A percentile compares a stretch with the other conserved stretches of the same genome.
These are phyloP conservation scores for Poecile atricapillus DNA, from an alignment of 2,113 vertebrate genomes.

Conservation along the genomic window DNA sequence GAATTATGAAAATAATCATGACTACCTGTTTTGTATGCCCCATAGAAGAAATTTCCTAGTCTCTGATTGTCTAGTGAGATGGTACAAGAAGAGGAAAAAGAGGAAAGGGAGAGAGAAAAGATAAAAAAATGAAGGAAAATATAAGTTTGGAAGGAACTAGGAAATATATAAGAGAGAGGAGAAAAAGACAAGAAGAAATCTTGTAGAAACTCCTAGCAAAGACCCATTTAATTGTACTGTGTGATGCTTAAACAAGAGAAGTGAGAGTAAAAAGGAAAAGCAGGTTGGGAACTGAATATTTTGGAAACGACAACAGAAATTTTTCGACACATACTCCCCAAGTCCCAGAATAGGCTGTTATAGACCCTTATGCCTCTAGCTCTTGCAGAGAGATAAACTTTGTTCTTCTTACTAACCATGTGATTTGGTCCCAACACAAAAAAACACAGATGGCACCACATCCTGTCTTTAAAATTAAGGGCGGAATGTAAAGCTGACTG, in stretches of 20 bases:
- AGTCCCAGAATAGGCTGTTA: not conserved
- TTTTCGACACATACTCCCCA: not conserved
- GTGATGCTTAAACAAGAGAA: not conserved
- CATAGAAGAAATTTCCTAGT: not conserved
- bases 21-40: not conserved
- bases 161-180: not conserved
- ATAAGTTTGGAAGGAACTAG: too few relatives aligned
- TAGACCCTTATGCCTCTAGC: not conserved
- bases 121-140: not conserved
- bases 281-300: not conserved
- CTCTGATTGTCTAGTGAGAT: not conserved
- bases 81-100: not conserved
- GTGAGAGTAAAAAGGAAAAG: not conserved
- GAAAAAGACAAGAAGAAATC: not conserved
- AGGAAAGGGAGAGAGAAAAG: not conserved
- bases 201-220: not conserved
- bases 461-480: not conserved
- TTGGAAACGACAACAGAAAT: not conserved
- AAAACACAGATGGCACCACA: not conserved
- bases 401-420: not conserved
- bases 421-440: not conserved
- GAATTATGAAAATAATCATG: not conserved
- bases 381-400: not conserved
- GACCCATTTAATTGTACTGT: rapidly evolving
- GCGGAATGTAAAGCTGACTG: not conserved